phyloP scores from a whole-genome alignment of 2,113 vertebrate genomes.

The Nothobranchius kuhntae region DNA sequence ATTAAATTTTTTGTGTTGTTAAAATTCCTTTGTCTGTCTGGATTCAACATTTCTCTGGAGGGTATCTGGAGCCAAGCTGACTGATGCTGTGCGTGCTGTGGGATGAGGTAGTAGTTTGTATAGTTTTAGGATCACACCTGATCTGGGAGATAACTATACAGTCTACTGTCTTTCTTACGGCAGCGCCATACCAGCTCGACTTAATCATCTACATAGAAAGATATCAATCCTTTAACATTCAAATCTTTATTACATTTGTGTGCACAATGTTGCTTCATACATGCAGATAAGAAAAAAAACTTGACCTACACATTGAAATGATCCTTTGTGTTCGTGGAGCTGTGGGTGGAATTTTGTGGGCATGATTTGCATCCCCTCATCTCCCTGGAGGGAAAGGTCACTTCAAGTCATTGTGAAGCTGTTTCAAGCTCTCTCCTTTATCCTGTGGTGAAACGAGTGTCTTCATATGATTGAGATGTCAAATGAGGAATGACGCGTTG shows the following conservation, averaged over 20 bases:
- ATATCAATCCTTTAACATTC: not conserved
- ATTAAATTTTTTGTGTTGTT: slow-evolving; percentile 4
- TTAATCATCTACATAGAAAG: slow-evolving; percentile 6
- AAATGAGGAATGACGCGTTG: not conserved
- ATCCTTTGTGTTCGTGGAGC: not conserved
- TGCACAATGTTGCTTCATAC: slow-evolving; percentile 7
- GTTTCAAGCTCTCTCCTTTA: not conserved
- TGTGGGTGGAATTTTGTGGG: not conserved
- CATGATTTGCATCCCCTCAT: not conserved
- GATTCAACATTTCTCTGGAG: slow-evolving; percentile 20
- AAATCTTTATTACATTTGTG: not conserved
- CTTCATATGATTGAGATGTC: not conserved
- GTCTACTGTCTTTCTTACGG: slow-evolving; percentile 97
- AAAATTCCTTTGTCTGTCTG: slow-evolving; percentile 1
- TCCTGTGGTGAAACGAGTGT: not conserved
- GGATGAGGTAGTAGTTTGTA: slow-evolving; percentile 99
- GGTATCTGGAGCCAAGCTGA: slow-evolving; percentile 16
- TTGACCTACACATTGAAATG: not conserved
- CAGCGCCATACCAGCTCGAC: slow-evolving; percentile 62
- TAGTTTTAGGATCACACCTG: slow-evolving; percentile 99
- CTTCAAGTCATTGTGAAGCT: not conserved
- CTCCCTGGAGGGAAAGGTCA: not conserved
- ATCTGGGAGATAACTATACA: slow-evolving; percentile 99
- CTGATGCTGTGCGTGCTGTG: slow-evolving; percentile 77
- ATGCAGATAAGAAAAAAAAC: not conserved